These are phyloP conservation scores for Brachirus orientalis DNA, from an alignment of 2,113 vertebrate species.

Conservation along the genomic window DNA sequence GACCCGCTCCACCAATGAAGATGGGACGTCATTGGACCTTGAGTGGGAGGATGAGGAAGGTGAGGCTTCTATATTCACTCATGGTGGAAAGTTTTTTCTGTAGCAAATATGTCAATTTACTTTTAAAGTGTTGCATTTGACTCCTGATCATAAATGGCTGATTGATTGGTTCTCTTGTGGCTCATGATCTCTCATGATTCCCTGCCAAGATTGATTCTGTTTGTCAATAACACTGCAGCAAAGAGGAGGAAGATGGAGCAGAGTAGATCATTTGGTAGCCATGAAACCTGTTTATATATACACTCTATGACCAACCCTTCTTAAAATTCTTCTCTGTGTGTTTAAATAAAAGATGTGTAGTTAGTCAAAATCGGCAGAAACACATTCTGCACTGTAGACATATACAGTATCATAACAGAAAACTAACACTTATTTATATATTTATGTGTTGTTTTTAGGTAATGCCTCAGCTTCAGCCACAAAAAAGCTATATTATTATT, in stretches of 20 bases:
- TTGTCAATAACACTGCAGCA: not conserved
- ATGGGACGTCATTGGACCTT: conserved; percentile 93
- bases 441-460: no score
- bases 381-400: no score
- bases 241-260: not conserved
- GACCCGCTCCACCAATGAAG: conserved; percentile 93
- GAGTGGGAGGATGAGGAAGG: conserved; percentile 99
- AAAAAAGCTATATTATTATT: not conserved
- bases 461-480: not conserved
- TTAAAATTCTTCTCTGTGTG: no score
- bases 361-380: no score
- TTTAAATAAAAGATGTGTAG: no score
- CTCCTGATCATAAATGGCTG: not conserved
- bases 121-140: not conserved
- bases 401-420: no score
- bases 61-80: conserved; percentile 56
- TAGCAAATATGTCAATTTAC: not conserved
- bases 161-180: no score
- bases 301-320: no score
- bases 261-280: not conserved
- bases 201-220: not conserved
- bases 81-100: not conserved
- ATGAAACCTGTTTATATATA: no score
- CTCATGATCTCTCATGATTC: not conserved
- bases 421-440: no score